Evolutionary conservation across 1,140 invertebrate genomes (phyloP).

Genomic region (Cyclargus thomasi): DNA sequence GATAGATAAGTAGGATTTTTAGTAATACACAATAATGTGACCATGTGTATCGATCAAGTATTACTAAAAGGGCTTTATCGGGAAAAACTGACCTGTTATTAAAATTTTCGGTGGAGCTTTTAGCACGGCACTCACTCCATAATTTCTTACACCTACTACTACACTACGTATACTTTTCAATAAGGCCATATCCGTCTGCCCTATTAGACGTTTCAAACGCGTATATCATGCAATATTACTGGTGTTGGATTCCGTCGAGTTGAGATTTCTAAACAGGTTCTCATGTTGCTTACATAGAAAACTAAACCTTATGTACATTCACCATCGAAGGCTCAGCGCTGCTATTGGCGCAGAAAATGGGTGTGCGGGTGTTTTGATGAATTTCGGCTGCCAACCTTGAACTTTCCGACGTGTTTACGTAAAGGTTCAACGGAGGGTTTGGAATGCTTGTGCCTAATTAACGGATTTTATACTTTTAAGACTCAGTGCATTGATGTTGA

Average conservation of each 20-base stretch:
- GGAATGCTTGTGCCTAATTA: background rate
- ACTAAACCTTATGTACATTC: constrained; percentile 7
- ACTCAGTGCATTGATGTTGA: background rate
- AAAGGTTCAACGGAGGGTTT: background rate
- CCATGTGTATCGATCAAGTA: background rate
- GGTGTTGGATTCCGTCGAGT: background rate
- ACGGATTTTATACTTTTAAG: background rate
- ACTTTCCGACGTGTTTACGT: background rate
- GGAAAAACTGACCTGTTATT: constrained; percentile 23
- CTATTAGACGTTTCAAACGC: background rate
- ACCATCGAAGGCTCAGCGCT: background rate
- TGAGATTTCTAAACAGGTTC: constrained; percentile 13
- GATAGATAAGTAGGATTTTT: no score
- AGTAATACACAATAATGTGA: no score
- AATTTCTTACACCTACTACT: constrained; percentile 15
- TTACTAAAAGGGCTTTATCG: background rate
- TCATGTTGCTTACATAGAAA: background rate
- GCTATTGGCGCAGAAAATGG: constrained; percentile 8
- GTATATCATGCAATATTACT: background rate
- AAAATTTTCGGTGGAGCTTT: constrained; percentile 24
- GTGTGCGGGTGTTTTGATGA: constrained; percentile 36
- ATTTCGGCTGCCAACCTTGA: constrained; percentile 19
- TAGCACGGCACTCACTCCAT: constrained; percentile 14
- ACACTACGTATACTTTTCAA: constrained; percentile 1
- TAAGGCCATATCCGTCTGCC: constrained; percentile 26